Percentiles rank a stretch among this genome's conserved stretches.
Conservation (phyloP, 2,888 invertebrate species). For the Crossocerus cetratus region DNA sequence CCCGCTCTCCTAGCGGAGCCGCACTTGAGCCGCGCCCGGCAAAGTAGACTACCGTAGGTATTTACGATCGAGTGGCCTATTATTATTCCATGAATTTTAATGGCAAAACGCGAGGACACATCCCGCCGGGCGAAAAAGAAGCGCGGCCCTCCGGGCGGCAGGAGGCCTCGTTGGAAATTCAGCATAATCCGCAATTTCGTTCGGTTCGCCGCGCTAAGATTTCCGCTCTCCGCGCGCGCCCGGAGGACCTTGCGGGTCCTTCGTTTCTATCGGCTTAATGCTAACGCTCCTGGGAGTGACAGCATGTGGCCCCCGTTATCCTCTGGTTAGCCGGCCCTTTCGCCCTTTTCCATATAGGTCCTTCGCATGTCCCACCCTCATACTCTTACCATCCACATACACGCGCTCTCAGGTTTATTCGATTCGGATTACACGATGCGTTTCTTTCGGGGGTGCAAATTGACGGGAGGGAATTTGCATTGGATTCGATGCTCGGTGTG, state of each 20-base stretch:
- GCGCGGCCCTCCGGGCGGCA: neutral
- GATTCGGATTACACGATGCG: too few species aligned
- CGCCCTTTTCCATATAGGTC: too few species aligned
- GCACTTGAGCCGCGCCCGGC: conserved; percentile 42
- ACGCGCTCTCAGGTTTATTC: too few species aligned
- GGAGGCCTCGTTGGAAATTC: conserved; percentile 36
- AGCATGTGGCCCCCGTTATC: conserved; percentile 32
- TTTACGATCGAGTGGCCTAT: conserved; percentile 65
- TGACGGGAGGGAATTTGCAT: too few species aligned
- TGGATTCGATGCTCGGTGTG: too few species aligned
- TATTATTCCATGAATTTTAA: conserved; percentile 76
- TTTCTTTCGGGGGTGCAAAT: too few species aligned
- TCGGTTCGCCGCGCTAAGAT: conserved; percentile 57
- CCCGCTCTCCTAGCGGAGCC: conserved; percentile 9
- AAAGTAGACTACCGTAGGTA: conserved; percentile 53
- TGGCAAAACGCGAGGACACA: conserved; percentile 57
- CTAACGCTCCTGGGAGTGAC: conserved; percentile 57
- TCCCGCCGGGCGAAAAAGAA: conserved; percentile 31
- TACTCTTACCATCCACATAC: too few species aligned
- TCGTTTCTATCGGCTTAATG: conserved; percentile 57
- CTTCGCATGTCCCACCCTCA: too few species aligned
- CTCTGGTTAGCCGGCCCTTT: conserved; percentile 18
- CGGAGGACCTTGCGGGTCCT: too few species aligned
- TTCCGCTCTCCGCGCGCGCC: conserved; percentile 38
- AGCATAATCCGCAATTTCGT: conserved; percentile 67